phyloP scores from a whole-genome alignment of 1,140 invertebrate species.

The Apis dorsata region DNA sequence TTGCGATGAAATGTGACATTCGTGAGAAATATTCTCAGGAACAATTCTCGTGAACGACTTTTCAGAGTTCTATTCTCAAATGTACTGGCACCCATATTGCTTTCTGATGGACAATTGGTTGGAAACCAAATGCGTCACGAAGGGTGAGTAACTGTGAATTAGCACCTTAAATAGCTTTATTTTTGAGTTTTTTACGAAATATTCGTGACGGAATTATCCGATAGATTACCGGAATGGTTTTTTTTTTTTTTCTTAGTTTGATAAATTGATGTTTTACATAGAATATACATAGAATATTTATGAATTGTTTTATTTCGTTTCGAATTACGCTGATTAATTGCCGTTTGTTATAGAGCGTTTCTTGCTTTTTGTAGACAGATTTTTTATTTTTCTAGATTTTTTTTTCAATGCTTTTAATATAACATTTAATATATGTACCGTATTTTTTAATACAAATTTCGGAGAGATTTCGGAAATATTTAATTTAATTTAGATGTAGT shows the following conservation, averaged over 20 bases:
- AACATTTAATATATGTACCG: too few species aligned
- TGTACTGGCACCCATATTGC: too few species aligned
- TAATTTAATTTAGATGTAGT: too few species aligned
- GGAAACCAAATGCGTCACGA: neutral
- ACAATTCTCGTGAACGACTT: too few species aligned
- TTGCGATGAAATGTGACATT: too few species aligned
- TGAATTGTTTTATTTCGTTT: neutral
- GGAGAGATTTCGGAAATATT: too few species aligned
- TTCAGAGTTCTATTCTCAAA: too few species aligned
- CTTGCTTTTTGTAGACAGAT: neutral
- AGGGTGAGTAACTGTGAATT: slow-evolving; percentile 26
- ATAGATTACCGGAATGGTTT: neutral
- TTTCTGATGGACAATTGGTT: neutral
- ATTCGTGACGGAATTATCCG: neutral
- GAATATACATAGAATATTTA: too few species aligned
- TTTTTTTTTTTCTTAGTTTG: neutral
- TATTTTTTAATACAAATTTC: too few species aligned
- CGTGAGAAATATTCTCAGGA: too few species aligned
- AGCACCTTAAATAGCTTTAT: neutral
- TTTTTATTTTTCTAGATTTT: neutral
- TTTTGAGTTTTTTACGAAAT: neutral
- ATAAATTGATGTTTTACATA: too few species aligned
- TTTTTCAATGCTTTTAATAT: neutral
- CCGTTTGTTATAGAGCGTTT: neutral
- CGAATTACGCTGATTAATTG: too few species aligned